Evolutionary conservation across 2,113 vertebrate species (phyloP).

Genomic region (Oreochromis tanganicae): DNA sequence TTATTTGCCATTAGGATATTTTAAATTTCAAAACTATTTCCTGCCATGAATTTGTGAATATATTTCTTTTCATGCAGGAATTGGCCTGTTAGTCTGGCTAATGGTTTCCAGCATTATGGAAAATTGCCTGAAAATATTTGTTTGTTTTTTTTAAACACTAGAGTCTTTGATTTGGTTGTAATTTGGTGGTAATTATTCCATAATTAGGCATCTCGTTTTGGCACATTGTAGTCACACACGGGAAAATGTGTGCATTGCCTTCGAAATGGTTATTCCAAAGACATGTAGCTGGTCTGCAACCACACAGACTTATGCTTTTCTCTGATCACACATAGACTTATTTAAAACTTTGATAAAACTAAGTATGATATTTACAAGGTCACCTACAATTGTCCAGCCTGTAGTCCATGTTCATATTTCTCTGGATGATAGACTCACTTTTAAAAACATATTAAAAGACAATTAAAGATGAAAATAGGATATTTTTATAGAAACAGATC

Average conservation of each 20-base stretch:
- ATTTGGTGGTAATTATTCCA: neutral
- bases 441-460: neutral
- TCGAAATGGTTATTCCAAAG: neutral
- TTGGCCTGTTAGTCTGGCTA: neutral
- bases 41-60: neutral
- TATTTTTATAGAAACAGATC: neutral
- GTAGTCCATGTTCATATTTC: neutral
- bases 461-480: neutral
- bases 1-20: neutral
- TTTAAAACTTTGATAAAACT: too few species aligned
- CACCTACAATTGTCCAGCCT: neutral
- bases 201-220: neutral
- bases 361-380: neutral
- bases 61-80: neutral
- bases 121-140: neutral
- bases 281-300: neutral
- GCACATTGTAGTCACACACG: neutral
- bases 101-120: neutral
- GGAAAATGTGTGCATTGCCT: neutral
- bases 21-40: neutral
- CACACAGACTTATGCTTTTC: neutral
- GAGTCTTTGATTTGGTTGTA: neutral
- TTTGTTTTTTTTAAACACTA: neutral
- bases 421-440: neutral
- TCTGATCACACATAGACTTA: neutral